phyloP scores from a whole-genome alignment of 2,113 vertebrate genomes.

The Nipponia nippon region DNA sequence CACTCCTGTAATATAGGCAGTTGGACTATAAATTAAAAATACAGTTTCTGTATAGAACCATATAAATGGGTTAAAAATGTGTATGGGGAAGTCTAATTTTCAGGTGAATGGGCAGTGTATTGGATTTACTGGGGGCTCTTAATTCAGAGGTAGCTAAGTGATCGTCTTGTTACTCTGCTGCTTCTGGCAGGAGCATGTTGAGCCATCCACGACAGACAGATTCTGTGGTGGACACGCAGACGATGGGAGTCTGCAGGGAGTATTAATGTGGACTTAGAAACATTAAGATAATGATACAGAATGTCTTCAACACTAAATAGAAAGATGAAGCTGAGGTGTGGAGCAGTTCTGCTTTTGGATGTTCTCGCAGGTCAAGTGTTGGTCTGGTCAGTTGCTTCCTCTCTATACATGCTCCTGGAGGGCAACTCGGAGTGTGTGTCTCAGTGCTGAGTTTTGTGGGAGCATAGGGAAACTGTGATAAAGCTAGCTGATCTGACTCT shows the following conservation, averaged over 20 bases:
- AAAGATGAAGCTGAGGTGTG: not conserved
- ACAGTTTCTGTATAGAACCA: fast-evolving
- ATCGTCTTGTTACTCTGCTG: not conserved
- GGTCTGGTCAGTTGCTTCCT: not conserved
- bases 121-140: not conserved
- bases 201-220: fast-evolving
- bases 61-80: not conserved
- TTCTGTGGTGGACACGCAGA: not conserved
- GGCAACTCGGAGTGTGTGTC: not conserved
- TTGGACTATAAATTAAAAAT: not conserved
- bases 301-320: not conserved
- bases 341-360: not conserved
- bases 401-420: not conserved
- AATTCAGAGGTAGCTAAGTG: not conserved
- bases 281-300: not conserved
- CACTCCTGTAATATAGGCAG: not conserved
- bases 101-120: not conserved
- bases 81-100: not conserved
- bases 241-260: not conserved
- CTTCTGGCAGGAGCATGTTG: not conserved
- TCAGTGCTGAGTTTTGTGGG: not conserved
- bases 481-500: not conserved
- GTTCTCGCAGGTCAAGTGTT: not conserved
- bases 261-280: not conserved
- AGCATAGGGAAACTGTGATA: not conserved